A percentile compares a stretch with the other conserved stretches of the same genome.
phyloP scores from a whole-genome alignment of 1,140 invertebrate genomes.

The Drosophila littoralis region DNA sequence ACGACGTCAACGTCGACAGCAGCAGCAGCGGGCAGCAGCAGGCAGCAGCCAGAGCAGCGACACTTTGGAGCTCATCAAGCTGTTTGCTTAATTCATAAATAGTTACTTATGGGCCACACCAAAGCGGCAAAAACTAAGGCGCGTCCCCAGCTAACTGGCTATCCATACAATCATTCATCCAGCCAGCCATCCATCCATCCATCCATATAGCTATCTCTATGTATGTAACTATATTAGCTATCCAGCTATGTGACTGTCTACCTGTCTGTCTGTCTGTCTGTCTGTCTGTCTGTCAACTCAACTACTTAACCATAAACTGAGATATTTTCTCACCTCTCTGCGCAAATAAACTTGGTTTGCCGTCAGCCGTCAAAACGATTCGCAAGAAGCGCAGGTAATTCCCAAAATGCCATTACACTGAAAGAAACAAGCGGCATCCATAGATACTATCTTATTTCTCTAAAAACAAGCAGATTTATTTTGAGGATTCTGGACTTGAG shows the following conservation, averaged over 20 bases:
- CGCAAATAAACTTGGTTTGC: constrained; percentile 37
- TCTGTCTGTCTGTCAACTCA: constrained; percentile 55
- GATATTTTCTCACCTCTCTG: constrained; percentile 74
- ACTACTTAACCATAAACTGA: constrained; percentile 78
- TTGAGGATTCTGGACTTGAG: too few relatives aligned
- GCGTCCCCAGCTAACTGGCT: constrained; percentile 35
- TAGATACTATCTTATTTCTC: too few relatives aligned
- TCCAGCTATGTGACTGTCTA: constrained; percentile 4
- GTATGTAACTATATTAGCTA: constrained; percentile 1
- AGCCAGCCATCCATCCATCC: constrained; percentile 8
- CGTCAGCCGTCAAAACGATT: constrained; percentile 52
- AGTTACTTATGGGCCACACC: constrained; percentile 69
- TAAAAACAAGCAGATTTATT: too few relatives aligned
- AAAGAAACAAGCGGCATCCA: constrained; percentile 30
- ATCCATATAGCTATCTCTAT: neutral
- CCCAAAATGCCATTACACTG: constrained; percentile 60
- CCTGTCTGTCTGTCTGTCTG: constrained; percentile 5
- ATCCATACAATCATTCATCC: constrained; percentile 5
- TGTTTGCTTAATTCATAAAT: constrained; percentile 82
- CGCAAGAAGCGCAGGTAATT: constrained; percentile 76
- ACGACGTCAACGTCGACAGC: neutral
- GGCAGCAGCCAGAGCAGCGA: constrained; percentile 2
- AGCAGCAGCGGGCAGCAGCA: neutral
- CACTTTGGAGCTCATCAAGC: constrained; percentile 36
- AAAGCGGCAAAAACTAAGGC: constrained; percentile 57